Evolutionary conservation across 2,797 vertebrate genomes (phyloP), one percentile per base, ranked within the genome.

Genomic region (Macroramphosus scolopax): DNA sequence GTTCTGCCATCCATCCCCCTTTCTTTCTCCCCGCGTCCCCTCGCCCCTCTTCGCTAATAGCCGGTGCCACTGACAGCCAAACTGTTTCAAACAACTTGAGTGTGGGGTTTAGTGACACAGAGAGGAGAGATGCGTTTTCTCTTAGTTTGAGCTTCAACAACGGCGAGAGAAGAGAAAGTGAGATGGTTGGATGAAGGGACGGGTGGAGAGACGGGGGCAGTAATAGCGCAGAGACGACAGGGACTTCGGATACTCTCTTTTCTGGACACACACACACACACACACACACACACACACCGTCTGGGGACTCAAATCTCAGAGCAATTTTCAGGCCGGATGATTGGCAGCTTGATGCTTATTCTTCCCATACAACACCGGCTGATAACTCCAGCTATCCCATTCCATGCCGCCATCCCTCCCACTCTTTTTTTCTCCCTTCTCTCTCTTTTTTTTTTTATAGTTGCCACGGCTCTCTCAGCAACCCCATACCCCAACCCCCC

Each of bases 271-370:
- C 49, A 68, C 46, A 49, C 52, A 72, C 42, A 46, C 44, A 60
- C 63, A 44, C 55, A 56, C 55, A 47, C 35, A 63, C 22, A 66
- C n/a, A 63, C 25, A 56, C 54, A 64, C 72, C 56, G 89, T 90
- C 89, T 88, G 81, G 91, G 89, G 90, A 92, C 91, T 89, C 85
- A 91, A 92, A 91, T 92, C 90, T 92, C 91, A 91, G 87, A 91
- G 91, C 91, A 92, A 92, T 92, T 91, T 92, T 89, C 88, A 80
- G 80, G 76, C 78, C 45, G 66, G 82, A 80, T 91, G 90, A 92
- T 91, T 92, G 90, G 89, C 89, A 91, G 90, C 80, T 89, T 91
- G 91, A 91, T 91, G 89, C 78, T 87, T 88, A 87, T 89, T 90
- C 88, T 89, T 88, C 80, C 86, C 86, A 81, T 79, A 81, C 83